phyloP scores from a whole-genome alignment of 2,888 invertebrate genomes.

The Pachydiplax longipennis region DNA sequence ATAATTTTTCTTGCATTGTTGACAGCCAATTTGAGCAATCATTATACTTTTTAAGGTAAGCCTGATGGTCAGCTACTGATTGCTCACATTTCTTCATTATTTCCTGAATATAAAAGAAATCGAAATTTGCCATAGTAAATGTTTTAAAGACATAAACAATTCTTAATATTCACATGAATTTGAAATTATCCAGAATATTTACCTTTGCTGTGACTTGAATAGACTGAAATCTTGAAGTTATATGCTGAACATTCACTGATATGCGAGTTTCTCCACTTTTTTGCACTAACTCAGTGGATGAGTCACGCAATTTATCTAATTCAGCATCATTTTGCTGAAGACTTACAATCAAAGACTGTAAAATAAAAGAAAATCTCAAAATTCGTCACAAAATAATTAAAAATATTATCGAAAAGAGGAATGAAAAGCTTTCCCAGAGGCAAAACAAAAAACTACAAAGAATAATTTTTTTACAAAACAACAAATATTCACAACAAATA shows the following conservation, averaged over 20 bases:
- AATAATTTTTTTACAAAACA: neutral
- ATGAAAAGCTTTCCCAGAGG: neutral
- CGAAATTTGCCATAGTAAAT: neutral
- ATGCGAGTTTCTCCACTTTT: constrained; percentile 83
- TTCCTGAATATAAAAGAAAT: constrained; percentile 63
- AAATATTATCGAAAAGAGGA: neutral
- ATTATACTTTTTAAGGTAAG: constrained; percentile 82
- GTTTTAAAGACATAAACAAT: neutral
- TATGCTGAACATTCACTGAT: constrained; percentile 87
- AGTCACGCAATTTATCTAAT: constrained; percentile 85
- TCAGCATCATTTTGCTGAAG: constrained; percentile 85
- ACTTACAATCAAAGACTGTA: constrained; percentile 77
- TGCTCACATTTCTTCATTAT: constrained; percentile 92
- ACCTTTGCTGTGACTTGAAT: constrained; percentile 85
- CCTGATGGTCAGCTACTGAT: constrained; percentile 80
- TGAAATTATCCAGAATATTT: constrained; percentile 47
- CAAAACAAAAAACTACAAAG: constrained; percentile 11
- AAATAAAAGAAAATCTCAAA: constrained; percentile 51
- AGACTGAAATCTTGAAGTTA: constrained; percentile 88
- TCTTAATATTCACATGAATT: neutral
- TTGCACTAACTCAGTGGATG: constrained; percentile 84
- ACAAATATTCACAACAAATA: constrained; percentile 23
- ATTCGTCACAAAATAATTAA: neutral
- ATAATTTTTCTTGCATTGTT: constrained; percentile 75
- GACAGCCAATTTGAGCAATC: constrained; percentile 84